These are phyloP conservation scores for Sarotherodon lohbergeri DNA, from an alignment of 2,113 vertebrate genomes.

Conservation along the genomic window DNA sequence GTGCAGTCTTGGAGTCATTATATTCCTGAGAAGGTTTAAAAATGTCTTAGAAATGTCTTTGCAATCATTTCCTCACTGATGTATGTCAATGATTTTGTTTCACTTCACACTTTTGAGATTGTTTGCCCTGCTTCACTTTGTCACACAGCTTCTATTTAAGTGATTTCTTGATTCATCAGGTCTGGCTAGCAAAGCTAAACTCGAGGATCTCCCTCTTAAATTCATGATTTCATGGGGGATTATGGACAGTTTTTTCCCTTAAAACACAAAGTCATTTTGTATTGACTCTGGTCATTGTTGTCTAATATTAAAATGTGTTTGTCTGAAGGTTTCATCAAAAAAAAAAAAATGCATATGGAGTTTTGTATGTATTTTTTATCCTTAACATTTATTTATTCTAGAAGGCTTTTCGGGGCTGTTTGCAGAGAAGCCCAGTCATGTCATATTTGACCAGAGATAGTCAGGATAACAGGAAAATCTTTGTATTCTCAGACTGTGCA, in stretches of 20 bases:
- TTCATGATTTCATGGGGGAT: too few relatives aligned
- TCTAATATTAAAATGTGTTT: too few relatives aligned
- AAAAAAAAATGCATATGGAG: neutral
- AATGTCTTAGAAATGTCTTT: neutral
- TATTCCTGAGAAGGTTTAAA: neutral
- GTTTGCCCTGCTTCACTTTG: neutral
- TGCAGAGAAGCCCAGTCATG: neutral
- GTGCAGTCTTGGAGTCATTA: neutral
- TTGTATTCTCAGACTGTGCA: neutral
- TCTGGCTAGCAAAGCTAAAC: neutral
- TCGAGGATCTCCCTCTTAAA: too few relatives aligned
- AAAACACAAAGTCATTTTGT: too few relatives aligned
- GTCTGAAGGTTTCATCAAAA: too few relatives aligned
- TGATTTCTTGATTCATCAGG: neutral
- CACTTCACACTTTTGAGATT: neutral
- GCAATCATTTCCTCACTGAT: neutral
- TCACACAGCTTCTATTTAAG: neutral
- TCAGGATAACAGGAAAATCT: neutral
- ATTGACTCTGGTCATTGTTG: too few relatives aligned
- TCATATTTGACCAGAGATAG: neutral
- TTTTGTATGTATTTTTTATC: accelerated
- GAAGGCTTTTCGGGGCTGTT: neutral
- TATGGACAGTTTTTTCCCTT: too few relatives aligned
- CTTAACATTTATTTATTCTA: neutral
- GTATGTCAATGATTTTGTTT: neutral